Evolutionary conservation across 2,888 invertebrate species (phyloP).

Genomic region (Branchipolynoe longqiensis): DNA sequence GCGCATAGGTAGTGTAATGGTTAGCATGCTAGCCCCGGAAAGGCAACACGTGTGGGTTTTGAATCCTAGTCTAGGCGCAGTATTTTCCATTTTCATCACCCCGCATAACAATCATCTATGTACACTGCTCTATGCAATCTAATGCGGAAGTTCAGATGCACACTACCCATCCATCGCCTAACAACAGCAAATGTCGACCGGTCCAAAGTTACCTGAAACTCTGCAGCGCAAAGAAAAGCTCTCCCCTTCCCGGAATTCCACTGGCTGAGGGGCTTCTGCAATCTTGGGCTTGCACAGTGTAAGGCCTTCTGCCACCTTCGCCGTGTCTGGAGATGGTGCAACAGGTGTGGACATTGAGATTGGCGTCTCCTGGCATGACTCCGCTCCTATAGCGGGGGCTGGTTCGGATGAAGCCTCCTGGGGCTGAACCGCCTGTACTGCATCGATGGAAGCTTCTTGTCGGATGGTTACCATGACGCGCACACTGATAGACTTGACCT

Average conservation of each 20-base stretch:
- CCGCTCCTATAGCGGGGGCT: too few species aligned
- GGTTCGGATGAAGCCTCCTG: too few species aligned
- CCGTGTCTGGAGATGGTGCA: background rate
- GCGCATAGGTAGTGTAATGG: too few species aligned
- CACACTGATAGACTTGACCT: background rate
- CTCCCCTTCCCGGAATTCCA: conserved; percentile 33
- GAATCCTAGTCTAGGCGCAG: too few species aligned
- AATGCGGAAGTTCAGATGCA: background rate
- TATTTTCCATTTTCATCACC: too few species aligned
- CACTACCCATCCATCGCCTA: background rate
- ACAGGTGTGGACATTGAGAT: too few species aligned
- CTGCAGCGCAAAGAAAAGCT: background rate
- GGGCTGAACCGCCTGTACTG: background rate
- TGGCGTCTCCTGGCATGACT: too few species aligned
- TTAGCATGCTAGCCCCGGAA: too few species aligned
- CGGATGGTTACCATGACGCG: conserved; percentile 7
- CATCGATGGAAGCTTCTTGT: background rate
- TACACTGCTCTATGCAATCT: too few species aligned
- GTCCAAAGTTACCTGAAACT: conserved; percentile 17
- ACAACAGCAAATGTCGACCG: background rate
- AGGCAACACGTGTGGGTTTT: too few species aligned
- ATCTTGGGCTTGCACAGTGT: conserved; percentile 24
- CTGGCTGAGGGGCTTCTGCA: conserved; percentile 5
- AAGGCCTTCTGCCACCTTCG: too few species aligned
- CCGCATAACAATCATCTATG: too few species aligned